Evolutionary conservation across 1,140 invertebrate genomes (phyloP), one percentile per base, ranked within the genome.

Genomic region (Trichonephila clavipes): DNA sequence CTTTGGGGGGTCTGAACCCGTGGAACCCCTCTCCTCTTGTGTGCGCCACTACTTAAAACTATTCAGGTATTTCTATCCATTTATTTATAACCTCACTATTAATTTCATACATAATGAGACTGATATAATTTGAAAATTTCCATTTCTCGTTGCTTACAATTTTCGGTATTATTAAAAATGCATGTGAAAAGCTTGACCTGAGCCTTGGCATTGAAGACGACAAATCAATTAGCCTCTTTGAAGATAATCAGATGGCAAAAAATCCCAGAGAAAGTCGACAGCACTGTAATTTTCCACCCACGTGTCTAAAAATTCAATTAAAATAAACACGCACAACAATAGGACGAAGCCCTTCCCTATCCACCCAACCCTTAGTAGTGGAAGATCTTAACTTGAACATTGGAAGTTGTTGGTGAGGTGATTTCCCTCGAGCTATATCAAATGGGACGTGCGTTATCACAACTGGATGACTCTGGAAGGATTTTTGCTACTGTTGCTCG

Each of bases 281-380:
- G 62, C 24, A 44, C 86, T 62, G 28, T 66, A 88, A 64, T 88
- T 88, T 88, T 34, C 86, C n/a, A 40, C 86, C 86, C 86, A 88
- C 86, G 61, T 66, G 40, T 19, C 62, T 88, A 34, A 34, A 61
- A 88, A 88, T 64, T n/a, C 62, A 88, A 88, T 88, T 88, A 66
- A 14, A 66, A 19, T 66, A 61, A 61, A 66, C 86, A 88, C 16
- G 44, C 34, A 62, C 19, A 21, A 66, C 18, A 66, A 66, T 72
- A 8, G 24, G 8, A 72, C 19, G 7, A 44, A 34, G 62, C 62
- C 28, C 19, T 28, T 88, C 58, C 58, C 24, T 62, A 66, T 28
- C 62, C 28, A 4, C 19, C 19, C 7, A 66, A 8, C n/a, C 7
- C 21, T 66, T n/a, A 66, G 7, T 51, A 12, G 51, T 51, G 10